Evolutionary conservation across 2,113 vertebrate species (phyloP).

Genomic region (Macaca nemestrina): DNA sequence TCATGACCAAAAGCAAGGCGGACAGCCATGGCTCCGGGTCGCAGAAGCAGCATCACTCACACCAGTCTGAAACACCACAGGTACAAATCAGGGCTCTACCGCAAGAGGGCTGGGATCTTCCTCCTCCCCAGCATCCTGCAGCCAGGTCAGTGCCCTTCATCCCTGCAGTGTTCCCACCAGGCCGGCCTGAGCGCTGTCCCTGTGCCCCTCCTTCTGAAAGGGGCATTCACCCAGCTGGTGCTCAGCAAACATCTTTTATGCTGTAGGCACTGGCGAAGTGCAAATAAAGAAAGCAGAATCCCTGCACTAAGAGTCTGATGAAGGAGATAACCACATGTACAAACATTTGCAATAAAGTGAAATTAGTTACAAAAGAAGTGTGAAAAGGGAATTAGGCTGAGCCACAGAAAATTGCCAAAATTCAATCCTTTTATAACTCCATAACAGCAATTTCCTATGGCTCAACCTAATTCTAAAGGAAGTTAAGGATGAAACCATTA

Average conservation of each 20-base stretch:
- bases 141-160: not conserved
- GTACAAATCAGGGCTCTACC: conserved; percentile 44
- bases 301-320: not conserved
- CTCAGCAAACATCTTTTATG: not conserved
- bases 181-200: not conserved
- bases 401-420: not conserved
- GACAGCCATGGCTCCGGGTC: conserved; percentile 41
- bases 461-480: not conserved
- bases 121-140: not conserved
- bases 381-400: not conserved
- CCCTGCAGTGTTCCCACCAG: not conserved
- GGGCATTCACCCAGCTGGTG: not conserved
- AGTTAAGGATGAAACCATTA: not conserved
- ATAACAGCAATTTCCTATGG: not conserved
- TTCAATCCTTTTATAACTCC: not conserved
- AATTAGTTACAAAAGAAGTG: not conserved
- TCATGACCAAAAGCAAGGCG: not conserved
- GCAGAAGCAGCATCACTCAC: conserved; percentile 75
- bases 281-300: not conserved
- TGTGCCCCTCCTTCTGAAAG: not conserved
- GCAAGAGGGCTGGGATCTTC: not conserved
- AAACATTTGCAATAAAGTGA: not conserved
- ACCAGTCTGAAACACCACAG: not conserved
- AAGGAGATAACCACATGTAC: not conserved
- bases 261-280: not conserved